Percentiles rank a stretch among this genome's conserved stretches.
phyloP scores from a whole-genome alignment of 2,797 vertebrate genomes.

The Ambastaia sidthimunki region DNA sequence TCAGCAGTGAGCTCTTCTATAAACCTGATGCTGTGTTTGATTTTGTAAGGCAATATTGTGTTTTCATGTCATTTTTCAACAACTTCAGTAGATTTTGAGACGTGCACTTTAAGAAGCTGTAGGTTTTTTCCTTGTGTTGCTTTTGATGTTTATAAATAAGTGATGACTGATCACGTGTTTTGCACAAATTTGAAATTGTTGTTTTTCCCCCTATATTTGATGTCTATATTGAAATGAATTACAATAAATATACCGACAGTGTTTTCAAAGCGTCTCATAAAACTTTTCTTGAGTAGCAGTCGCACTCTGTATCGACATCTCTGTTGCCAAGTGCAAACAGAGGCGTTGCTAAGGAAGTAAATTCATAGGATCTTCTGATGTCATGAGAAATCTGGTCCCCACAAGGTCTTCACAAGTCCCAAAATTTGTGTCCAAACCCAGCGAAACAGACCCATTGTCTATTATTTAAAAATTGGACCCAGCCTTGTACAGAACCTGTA shows the following conservation, averaged over 20 bases:
- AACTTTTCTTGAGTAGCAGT: background rate
- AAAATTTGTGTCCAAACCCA: no score
- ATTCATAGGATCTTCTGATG: no score
- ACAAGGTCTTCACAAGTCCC: no score
- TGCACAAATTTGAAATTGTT: constrained; percentile 10
- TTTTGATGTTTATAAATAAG: no score
- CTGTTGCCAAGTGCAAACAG: constrained; percentile 6
- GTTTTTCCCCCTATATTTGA: constrained; percentile 18
- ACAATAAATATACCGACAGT: constrained; percentile 28
- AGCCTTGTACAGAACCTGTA: no score
- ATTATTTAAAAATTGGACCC: no score
- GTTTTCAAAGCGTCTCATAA: constrained; percentile 14
- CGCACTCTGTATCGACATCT: background rate
- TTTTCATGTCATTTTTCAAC: background rate
- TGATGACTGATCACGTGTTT: background rate
- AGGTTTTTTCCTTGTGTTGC: no score
- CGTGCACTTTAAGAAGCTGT: background rate
- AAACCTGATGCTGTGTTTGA: constrained; percentile 14
- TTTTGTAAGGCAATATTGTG: constrained; percentile 22
- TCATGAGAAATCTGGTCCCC: no score
- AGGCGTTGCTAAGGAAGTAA: no score
- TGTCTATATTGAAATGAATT: constrained; percentile 32
- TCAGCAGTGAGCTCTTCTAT: background rate
- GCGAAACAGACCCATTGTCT: no score
- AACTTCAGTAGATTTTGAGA: no score